phyloP scores from a whole-genome alignment of 2,888 invertebrate genomes.

The Enchytraeus crypticus region DNA sequence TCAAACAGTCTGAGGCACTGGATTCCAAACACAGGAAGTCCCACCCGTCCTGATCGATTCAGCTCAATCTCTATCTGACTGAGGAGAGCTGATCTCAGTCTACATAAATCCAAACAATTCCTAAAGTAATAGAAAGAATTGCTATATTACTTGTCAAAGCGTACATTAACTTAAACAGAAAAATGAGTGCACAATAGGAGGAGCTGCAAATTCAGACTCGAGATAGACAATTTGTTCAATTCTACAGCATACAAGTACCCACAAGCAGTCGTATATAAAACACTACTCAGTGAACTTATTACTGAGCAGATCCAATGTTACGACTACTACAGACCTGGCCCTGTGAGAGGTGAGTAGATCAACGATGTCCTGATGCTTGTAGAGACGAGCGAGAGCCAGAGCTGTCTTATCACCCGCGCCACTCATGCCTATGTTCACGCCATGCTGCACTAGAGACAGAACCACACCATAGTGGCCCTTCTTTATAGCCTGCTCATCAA shows the following conservation, averaged over 20 bases:
- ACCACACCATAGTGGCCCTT: not conserved
- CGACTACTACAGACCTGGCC: not conserved
- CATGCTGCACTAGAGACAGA: not conserved
- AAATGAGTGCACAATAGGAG: no score
- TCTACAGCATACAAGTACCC: no score
- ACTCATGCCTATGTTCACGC: not conserved
- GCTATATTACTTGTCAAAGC: no score
- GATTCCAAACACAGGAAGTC: slow-evolving; percentile 35
- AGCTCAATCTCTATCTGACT: slow-evolving; percentile 6
- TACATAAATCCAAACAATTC: not conserved
- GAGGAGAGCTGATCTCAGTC: slow-evolving; percentile 9
- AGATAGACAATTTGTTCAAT: no score
- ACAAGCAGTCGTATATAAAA: no score
- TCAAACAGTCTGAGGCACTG: slow-evolving; percentile 47
- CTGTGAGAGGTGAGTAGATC: slow-evolving; percentile 1
- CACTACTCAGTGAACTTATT: no score
- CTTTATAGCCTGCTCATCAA: slow-evolving; percentile 1
- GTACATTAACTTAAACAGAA: no score
- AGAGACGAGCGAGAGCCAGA: not conserved
- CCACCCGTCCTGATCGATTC: slow-evolving; percentile 4
- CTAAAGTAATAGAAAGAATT: no score
- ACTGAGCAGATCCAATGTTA: no score
- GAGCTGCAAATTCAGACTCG: no score
- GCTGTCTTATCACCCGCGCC: not conserved
- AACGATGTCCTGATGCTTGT: not conserved